phyloP scores from a whole-genome alignment of 2,888 invertebrate genomes.

The Chironomus tentans region DNA sequence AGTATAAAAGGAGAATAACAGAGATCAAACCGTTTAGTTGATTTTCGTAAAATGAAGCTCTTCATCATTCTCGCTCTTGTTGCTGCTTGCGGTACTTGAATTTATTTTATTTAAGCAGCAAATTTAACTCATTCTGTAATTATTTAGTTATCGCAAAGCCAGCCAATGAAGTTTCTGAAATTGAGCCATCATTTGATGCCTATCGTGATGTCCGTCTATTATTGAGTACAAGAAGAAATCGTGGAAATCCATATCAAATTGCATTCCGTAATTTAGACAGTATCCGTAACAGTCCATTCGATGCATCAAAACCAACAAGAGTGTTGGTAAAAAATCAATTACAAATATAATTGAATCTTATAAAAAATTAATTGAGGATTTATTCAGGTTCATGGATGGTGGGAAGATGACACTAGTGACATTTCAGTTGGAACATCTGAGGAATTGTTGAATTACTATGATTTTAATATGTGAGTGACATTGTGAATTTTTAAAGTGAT shows the following conservation, averaged over 20 bases:
- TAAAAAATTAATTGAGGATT: background rate
- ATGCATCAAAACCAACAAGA: background rate
- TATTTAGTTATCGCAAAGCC: background rate
- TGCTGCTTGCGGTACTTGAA: background rate
- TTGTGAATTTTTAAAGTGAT: background rate
- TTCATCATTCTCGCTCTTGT: background rate
- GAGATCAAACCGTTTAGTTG: no score
- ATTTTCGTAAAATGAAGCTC: background rate
- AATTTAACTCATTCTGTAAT: no score
- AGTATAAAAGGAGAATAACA: no score
- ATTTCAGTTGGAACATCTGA: conserved; percentile 9
- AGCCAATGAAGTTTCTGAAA: background rate
- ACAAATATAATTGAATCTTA: background rate
- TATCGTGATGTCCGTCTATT: conserved; percentile 7
- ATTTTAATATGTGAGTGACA: background rate
- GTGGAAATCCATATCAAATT: background rate
- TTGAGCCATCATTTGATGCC: conserved; percentile 9
- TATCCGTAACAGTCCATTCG: background rate
- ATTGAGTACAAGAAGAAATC: conserved; percentile 1
- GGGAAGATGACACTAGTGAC: conserved; percentile 9
- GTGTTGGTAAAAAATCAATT: background rate
- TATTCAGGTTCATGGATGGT: background rate
- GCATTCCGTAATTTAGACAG: background rate
- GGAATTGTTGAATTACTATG: background rate
- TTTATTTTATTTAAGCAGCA: no score